Evolutionary conservation across 2,888 invertebrate genomes (phyloP), one percentile per base, ranked within the genome.

Genomic region (Sceliomorpha sp.): DNA sequence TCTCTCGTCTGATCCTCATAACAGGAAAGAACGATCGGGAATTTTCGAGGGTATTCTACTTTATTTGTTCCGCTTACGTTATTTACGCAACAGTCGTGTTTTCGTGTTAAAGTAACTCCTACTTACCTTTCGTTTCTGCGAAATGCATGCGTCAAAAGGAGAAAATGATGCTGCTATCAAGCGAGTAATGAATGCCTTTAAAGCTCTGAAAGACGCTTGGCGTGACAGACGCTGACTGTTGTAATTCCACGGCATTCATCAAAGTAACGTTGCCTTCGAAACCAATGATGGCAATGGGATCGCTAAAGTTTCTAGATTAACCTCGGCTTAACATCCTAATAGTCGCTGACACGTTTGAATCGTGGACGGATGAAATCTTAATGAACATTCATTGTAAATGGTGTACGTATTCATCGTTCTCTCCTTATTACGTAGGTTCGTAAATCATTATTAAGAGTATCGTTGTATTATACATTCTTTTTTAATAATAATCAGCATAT

Each of bases 161-260:
- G 20, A 24, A 39, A 39, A 39, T 39, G 20, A 39, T 24, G 20
- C 24, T 24, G 5, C 9, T 9, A 39, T 39, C 24, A 12, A 20
- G 10, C 9, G 39, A 39, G 5, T 39, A 39, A 39, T 24, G 15
- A 4, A 37, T 15, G 37, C 1, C 37, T 17, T 37, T 17, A 7
- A n/a, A 37, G 7, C 17, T 17, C 8, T 17, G 37, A 37, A 37
- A 37, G 1, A n/a, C 17, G n/a, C 17, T 37, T 12, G 9, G 17
- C 37, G 3, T 8, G 17, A 37, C 17, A 34, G 34, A 37, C 9
- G 37, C 8, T 37, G 37, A n/a, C n/a, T n/a, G n/a, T n/a, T n/a
- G n/a, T 37, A 37, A 37, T 37, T 37, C 37, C 9, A 7, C 8
- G n/a, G 8, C n/a, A 17, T 17, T 37, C 37, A n/a, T 37, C 37